Conservation (phyloP, 2,888 invertebrate species). For the Sceliomorpha sp. region DNA sequence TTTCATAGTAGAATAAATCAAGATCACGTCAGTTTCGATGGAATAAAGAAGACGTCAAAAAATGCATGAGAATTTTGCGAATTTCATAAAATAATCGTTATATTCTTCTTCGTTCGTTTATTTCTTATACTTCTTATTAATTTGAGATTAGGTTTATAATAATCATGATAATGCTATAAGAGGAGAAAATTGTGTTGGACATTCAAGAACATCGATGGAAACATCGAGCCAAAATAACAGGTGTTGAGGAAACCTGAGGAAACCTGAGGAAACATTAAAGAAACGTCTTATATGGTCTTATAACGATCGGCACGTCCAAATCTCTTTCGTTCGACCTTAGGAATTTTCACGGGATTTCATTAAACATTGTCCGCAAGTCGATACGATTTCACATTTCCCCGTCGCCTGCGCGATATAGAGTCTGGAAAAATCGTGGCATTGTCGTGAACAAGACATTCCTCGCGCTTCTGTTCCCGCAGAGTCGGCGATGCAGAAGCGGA, state of each 20-base stretch:
- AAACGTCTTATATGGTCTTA: too few species aligned
- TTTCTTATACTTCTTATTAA: too few species aligned
- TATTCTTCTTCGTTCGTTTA: too few species aligned
- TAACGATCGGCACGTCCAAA: slow-evolving; percentile 28
- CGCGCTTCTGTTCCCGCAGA: slow-evolving; percentile 46
- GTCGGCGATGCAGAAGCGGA: slow-evolving; percentile 45
- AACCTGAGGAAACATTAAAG: too few species aligned
- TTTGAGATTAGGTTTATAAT: too few species aligned
- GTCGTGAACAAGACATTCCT: slow-evolving; percentile 73
- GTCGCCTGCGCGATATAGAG: slow-evolving; percentile 7
- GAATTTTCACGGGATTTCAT: slow-evolving; percentile 37
- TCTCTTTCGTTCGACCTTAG: slow-evolving; percentile 12
- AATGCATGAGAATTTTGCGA: background rate
- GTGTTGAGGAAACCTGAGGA: too few species aligned
- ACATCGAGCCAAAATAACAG: too few species aligned
- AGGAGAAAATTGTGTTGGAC: too few species aligned
- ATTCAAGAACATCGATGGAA: too few species aligned
- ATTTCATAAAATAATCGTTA: background rate
- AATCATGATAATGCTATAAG: too few species aligned
- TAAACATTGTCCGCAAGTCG: slow-evolving; percentile 19
- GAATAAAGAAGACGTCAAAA: background rate
- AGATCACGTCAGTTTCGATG: too few species aligned
- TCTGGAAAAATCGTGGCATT: slow-evolving; percentile 65
- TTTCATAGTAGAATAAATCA: slow-evolving; percentile 20
- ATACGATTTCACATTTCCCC: slow-evolving; percentile 30